Evolutionary conservation across 2,113 vertebrate genomes (phyloP).

Genomic region (Limnothrissa miodon): DNA sequence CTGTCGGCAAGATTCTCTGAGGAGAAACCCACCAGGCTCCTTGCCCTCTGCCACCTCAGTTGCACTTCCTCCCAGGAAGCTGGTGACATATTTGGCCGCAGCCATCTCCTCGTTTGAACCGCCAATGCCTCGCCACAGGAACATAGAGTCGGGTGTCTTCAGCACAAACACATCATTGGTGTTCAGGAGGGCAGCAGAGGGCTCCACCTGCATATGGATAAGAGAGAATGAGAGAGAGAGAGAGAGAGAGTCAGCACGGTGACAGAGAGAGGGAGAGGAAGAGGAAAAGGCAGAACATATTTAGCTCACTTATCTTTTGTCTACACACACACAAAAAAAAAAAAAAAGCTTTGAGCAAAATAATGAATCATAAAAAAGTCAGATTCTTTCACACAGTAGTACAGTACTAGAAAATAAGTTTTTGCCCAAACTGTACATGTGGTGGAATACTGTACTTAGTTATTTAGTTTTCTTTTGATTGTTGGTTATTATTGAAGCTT

Average conservation of each 20-base stretch:
- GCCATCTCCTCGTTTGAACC: slow-evolving; percentile 56
- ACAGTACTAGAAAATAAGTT: too few relatives aligned
- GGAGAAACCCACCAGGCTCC: slow-evolving; percentile 63
- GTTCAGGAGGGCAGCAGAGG: slow-evolving; percentile 65
- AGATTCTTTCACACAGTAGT: background rate
- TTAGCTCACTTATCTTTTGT: background rate
- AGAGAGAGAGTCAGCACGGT: too few relatives aligned
- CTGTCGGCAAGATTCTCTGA: background rate
- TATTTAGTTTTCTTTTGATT: too few relatives aligned
- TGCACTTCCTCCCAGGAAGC: slow-evolving; percentile 58
- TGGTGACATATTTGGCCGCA: slow-evolving; percentile 58
- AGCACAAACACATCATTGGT: slow-evolving; percentile 74
- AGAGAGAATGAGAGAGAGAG: background rate
- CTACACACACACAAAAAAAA: background rate
- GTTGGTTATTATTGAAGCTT: background rate
- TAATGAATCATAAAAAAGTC: background rate
- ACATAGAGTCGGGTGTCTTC: slow-evolving; percentile 50
- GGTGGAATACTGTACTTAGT: too few relatives aligned
- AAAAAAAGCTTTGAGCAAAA: background rate
- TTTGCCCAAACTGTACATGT: too few relatives aligned
- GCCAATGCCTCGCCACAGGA: slow-evolving; percentile 67
- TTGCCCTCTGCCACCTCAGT: slow-evolving; percentile 59
- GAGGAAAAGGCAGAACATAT: background rate
- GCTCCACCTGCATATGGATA: slow-evolving; percentile 56
- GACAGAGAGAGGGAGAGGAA: background rate